Conservation (phyloP, 2,113 vertebrate species). For the Riparia riparia region DNA sequence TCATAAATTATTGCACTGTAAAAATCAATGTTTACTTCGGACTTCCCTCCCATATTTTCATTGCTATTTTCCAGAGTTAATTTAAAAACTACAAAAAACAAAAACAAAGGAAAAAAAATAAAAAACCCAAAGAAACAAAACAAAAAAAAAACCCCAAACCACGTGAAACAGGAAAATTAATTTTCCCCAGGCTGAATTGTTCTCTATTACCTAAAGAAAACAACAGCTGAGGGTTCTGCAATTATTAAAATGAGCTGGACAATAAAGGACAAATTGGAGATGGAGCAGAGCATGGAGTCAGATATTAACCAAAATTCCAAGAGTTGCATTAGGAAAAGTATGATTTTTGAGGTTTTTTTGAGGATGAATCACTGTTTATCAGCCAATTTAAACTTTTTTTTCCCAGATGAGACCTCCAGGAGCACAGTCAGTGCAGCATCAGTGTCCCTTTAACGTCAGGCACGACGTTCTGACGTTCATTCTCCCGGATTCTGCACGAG, state of each 20-base stretch:
- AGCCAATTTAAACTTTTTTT: neutral
- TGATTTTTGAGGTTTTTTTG: neutral
- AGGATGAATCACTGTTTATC: neutral
- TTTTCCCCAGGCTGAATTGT: neutral
- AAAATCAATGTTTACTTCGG: conserved; percentile 18
- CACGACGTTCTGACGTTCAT: rapidly evolving
- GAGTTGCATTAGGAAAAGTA: neutral
- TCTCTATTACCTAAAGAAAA: neutral
- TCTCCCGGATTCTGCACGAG: neutral
- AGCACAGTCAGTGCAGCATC: rapidly evolving
- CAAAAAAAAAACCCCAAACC: neutral
- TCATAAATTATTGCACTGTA: conserved; percentile 24
- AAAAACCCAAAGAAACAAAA: no score
- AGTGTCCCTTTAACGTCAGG: neutral
- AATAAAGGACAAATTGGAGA: neutral
- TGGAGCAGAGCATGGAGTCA: neutral
- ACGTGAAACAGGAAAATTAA: neutral
- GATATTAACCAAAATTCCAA: neutral
- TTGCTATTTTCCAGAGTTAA: neutral
- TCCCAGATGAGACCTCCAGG: neutral
- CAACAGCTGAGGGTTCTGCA: neutral
- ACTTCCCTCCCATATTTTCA: neutral
- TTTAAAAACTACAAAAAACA: neutral
- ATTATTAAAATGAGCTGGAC: neutral
- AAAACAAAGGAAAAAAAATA: neutral